Conservation (phyloP, 1,140 invertebrate species). For the Eciton burchellii region DNA sequence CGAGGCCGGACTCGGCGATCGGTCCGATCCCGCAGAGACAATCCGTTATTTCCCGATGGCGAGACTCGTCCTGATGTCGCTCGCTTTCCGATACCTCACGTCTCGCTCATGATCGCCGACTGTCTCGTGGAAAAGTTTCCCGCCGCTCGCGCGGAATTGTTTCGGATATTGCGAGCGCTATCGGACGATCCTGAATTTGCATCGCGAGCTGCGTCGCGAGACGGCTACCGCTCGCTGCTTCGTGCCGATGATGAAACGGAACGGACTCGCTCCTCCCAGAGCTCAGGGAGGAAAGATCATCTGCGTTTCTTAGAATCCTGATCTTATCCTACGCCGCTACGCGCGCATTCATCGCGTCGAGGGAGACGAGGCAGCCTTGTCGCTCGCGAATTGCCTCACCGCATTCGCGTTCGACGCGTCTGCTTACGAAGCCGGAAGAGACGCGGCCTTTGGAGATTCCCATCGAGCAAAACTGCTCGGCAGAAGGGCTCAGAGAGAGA, state of each 20-base stretch:
- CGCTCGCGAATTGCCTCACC: slow-evolving; percentile 36
- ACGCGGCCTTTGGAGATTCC: slow-evolving; percentile 30
- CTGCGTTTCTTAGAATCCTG: neutral
- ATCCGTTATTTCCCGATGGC: slow-evolving; percentile 39
- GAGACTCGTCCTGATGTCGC: slow-evolving; percentile 10
- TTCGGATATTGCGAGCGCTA: slow-evolving; percentile 56
- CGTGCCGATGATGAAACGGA: neutral
- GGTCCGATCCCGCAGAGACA: slow-evolving; percentile 41
- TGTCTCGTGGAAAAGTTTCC: slow-evolving; percentile 32
- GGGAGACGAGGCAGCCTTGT: neutral
- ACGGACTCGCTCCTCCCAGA: neutral
- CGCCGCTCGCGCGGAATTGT: slow-evolving; percentile 47
- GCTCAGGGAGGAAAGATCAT: neutral
- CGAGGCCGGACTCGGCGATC: slow-evolving; percentile 50
- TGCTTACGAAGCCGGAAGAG: neutral
- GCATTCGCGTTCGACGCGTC: neutral
- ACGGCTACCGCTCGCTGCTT: neutral
- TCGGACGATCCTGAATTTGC: slow-evolving; percentile 43
- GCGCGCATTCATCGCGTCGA: neutral
- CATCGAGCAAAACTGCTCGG: neutral
- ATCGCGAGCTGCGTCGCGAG: slow-evolving; percentile 18
- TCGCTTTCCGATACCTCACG: slow-evolving; percentile 59
- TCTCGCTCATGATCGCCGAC: slow-evolving; percentile 49
- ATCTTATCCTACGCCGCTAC: neutral
- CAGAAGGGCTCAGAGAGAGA: no score